Percentiles rank a stretch among this genome's conserved stretches.
Evolutionary conservation across 2,888 invertebrate species (phyloP).

Genomic region (Trachelus tabidus): DNA sequence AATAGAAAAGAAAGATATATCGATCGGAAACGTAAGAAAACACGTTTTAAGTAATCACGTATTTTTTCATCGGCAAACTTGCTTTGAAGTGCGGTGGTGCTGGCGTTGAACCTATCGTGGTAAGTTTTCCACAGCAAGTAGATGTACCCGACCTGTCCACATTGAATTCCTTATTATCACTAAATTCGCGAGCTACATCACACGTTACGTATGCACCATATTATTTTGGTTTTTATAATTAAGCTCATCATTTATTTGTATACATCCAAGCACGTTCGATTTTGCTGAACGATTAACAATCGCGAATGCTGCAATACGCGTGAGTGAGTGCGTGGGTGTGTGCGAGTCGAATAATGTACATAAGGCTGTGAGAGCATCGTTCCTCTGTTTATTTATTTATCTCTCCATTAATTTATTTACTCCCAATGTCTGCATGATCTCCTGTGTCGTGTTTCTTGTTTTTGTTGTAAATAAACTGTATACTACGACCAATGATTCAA

Average conservation of each 20-base stretch:
- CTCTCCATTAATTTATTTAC: conserved; percentile 13
- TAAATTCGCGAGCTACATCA: neutral
- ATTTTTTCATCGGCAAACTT: conserved; percentile 62
- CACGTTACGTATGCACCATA: neutral
- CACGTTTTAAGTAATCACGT: conserved; percentile 60
- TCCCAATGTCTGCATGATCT: conserved; percentile 18
- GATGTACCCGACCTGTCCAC: conserved; percentile 15
- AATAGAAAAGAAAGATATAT: neutral
- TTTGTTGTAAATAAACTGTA: conserved; percentile 20
- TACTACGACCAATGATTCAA: neutral
- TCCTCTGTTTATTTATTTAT: conserved; percentile 11
- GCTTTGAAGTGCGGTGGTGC: conserved; percentile 63
- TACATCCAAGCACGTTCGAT: neutral
- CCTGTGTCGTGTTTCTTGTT: conserved; percentile 19
- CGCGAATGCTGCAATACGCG: neutral
- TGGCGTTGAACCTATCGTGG: conserved; percentile 94
- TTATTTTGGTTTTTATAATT: neutral
- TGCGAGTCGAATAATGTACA: neutral
- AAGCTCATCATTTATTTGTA: neutral
- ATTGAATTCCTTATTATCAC: neutral
- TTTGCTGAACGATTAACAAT: neutral
- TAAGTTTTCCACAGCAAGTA: conserved; percentile 74
- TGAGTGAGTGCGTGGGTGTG: neutral
- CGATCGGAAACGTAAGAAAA: conserved; percentile 16
- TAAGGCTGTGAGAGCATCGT: neutral